Percentiles rank a stretch among this genome's conserved stretches.
These are phyloP conservation scores for Amblyraja radiata DNA, from an alignment of 2,797 vertebrate species.

Conservation along the genomic window DNA sequence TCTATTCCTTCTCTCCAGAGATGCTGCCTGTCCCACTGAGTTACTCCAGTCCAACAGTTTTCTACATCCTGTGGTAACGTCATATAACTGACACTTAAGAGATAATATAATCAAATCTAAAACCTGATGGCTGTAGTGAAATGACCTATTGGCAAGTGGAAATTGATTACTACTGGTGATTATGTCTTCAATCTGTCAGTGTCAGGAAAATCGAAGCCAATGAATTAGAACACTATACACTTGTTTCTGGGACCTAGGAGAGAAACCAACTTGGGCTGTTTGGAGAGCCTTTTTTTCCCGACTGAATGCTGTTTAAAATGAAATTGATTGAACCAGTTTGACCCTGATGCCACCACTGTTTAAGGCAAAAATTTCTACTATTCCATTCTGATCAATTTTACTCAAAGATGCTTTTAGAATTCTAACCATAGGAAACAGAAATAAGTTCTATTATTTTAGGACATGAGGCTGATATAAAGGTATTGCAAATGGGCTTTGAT, in stretches of 20 bases:
- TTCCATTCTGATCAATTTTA: neutral
- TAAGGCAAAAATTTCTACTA: neutral
- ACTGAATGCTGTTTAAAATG: constrained; percentile 6
- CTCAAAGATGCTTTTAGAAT: neutral
- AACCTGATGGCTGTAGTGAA: neutral
- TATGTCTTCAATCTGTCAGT: constrained; percentile 23
- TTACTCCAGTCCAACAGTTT: neutral
- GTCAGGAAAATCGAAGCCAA: neutral
- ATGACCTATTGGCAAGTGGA: neutral
- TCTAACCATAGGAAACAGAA: neutral
- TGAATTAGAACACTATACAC: constrained; percentile 5
- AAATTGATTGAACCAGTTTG: neutral
- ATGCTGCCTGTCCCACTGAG: no score
- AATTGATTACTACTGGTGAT: constrained; percentile 8
- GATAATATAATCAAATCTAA: constrained; percentile 27
- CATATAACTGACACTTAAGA: constrained; percentile 5
- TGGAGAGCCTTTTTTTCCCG: neutral
- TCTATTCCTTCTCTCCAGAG: neutral
- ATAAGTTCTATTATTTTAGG: neutral
- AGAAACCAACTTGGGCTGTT: neutral
- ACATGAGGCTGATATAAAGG: neutral
- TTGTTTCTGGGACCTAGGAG: neutral
- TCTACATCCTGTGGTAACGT: neutral
- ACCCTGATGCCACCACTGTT: neutral
- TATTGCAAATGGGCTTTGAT: neutral